phyloP scores from a whole-genome alignment of 1,140 invertebrate species.

The Drosophila gunungcola region DNA sequence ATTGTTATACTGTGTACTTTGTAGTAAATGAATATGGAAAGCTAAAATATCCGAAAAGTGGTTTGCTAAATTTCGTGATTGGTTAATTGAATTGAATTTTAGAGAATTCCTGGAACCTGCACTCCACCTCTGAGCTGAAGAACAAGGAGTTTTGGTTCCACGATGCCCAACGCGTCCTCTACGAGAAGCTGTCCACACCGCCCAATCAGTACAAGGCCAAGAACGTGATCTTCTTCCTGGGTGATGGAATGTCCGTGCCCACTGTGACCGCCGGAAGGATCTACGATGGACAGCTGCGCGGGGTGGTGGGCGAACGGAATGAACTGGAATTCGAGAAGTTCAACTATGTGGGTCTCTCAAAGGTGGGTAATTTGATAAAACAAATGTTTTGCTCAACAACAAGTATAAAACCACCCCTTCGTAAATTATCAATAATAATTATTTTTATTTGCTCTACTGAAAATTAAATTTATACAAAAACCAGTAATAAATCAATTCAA shows the following conservation, averaged over 20 bases:
- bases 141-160: conserved; percentile 72
- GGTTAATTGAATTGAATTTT: not conserved
- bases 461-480: too few species aligned
- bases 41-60: too few species aligned
- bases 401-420: not conserved
- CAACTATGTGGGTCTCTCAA: conserved; percentile 89
- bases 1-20: too few species aligned
- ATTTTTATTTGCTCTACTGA: not conserved
- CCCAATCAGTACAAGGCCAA: conserved; percentile 86
- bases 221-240: conserved; percentile 91
- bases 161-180: conserved; percentile 64
- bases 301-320: conserved; percentile 88
- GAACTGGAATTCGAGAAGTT: conserved; percentile 91
- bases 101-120: conserved; percentile 59
- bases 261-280: conserved; percentile 90
- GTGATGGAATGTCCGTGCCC: conserved; percentile 91
- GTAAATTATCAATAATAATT: not conserved
- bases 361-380: conserved; percentile 85
- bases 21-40: too few species aligned
- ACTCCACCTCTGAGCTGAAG: conserved; percentile 42
- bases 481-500: too few species aligned
- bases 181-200: conserved; percentile 50
- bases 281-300: conserved; percentile 87
- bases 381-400: not conserved
- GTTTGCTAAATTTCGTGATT: too few species aligned